Conservation (phyloP, 2,888 invertebrate species). For the Uloborus plumipes region DNA sequence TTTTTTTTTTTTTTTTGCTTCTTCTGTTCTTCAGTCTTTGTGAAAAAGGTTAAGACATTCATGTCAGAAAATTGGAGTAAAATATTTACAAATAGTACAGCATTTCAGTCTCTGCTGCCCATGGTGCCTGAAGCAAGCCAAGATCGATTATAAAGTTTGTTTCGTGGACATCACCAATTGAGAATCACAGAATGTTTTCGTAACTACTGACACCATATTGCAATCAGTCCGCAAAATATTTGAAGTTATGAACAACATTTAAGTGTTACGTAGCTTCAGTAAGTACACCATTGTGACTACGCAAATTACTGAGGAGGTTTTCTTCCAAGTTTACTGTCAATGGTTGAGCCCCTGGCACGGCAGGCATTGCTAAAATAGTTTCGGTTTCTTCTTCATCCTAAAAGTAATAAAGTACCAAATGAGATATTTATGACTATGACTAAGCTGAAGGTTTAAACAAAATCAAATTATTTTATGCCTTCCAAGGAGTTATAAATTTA, state of each 20-base stretch:
- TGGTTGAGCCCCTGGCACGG: conserved; percentile 61
- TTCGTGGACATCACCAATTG: too few relatives aligned
- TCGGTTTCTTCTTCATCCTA: conserved; percentile 67
- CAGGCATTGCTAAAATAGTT: conserved; percentile 67
- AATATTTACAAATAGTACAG: too few relatives aligned
- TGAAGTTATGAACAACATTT: too few relatives aligned
- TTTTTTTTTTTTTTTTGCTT: too few relatives aligned
- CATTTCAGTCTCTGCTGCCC: too few relatives aligned
- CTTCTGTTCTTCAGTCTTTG: too few relatives aligned
- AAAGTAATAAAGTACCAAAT: neutral
- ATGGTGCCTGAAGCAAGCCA: too few relatives aligned
- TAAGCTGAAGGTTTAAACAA: too few relatives aligned
- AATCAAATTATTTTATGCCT: neutral
- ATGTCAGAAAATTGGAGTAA: too few relatives aligned
- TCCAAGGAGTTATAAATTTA: neutral
- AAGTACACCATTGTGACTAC: conserved; percentile 33
- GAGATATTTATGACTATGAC: too few relatives aligned
- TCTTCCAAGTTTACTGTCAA: conserved; percentile 29
- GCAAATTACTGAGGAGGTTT: conserved; percentile 22
- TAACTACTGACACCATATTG: neutral
- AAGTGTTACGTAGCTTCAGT: conserved; percentile 16
- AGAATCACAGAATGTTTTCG: neutral
- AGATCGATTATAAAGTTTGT: too few relatives aligned
- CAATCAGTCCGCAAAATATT: neutral
- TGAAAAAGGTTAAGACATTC: too few relatives aligned